Evolutionary conservation across 2,888 invertebrate species (phyloP).

Genomic region (Cantharis nigra): DNA sequence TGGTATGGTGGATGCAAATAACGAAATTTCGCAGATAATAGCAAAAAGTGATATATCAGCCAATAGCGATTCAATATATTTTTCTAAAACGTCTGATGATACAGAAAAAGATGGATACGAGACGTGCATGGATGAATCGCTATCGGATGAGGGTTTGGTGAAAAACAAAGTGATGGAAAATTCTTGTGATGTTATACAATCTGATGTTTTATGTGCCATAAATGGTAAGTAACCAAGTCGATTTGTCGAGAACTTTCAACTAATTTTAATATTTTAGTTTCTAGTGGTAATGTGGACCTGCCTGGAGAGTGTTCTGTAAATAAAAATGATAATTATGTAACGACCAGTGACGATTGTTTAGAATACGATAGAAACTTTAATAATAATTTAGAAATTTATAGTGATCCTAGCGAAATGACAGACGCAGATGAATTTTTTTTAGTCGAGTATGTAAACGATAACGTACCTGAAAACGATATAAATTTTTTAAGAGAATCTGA

Average conservation of each 20-base stretch:
- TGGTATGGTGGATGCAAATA: not conserved
- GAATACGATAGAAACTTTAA: not conserved
- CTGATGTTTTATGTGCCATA: not conserved
- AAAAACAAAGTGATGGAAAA: conserved; percentile 8
- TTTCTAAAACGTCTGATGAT: conserved; percentile 30
- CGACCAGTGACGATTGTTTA: not conserved
- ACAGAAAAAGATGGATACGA: conserved; percentile 60
- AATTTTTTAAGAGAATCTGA: conserved; percentile 50
- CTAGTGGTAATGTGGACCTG: not conserved
- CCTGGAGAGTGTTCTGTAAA: not conserved
- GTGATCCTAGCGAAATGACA: conserved; percentile 27
- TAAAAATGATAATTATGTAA: not conserved
- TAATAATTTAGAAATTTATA: conserved; percentile 29
- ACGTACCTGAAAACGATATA: conserved; percentile 35
- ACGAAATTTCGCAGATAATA: not conserved
- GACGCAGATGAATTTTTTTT: conserved; percentile 53
- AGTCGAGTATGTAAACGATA: conserved; percentile 46
- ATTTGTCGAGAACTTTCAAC: not conserved
- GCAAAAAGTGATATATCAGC: conserved; percentile 19
- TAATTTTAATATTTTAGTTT: not conserved
- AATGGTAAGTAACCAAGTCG: not conserved
- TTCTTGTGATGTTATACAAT: not conserved
- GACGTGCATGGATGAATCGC: conserved; percentile 66
- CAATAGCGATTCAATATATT: conserved; percentile 18
- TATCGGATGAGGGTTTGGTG: conserved; percentile 50